Evolutionary conservation across 2,888 invertebrate species (phyloP).

Genomic region (Nymphalis urticae): DNA sequence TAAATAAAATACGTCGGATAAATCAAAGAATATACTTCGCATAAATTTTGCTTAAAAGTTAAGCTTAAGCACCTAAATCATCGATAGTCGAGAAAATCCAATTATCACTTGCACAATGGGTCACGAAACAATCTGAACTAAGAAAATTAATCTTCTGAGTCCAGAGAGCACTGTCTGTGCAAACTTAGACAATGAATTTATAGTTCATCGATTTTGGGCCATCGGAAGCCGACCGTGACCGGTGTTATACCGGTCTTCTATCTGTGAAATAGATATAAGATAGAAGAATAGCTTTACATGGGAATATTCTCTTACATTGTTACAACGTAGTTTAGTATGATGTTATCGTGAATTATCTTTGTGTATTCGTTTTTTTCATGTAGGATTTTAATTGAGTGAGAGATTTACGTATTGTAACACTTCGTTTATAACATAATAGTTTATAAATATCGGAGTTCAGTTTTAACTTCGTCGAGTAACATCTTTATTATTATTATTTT

Average conservation of each 20-base stretch:
- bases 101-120: slow-evolving; percentile 81
- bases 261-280: slow-evolving; percentile 9
- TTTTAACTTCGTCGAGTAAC: not conserved
- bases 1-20: not conserved
- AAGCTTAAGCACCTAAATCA: slow-evolving; percentile 73
- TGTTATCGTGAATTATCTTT: not conserved
- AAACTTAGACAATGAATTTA: slow-evolving; percentile 82
- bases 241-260: slow-evolving; percentile 33
- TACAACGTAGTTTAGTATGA: not conserved
- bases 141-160: slow-evolving; percentile 82
- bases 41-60: slow-evolving; percentile 34
- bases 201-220: slow-evolving; percentile 79
- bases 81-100: slow-evolving; percentile 78
- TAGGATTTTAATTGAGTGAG: not conserved
- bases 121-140: slow-evolving; percentile 82
- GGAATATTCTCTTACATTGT: slow-evolving; percentile 5
- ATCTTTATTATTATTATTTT: not conserved
- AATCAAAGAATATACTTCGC: slow-evolving; percentile 8
- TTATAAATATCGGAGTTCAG: not conserved
- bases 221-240: slow-evolving; percentile 61
- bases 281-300: slow-evolving; percentile 2
- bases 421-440: not conserved
- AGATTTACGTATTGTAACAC: not conserved
- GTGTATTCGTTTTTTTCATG: not conserved
- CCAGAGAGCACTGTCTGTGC: slow-evolving; percentile 77